Base-by-base conservation (phyloP, 2,797 vertebrate genomes). In the Aldrovandia affinis region DNA sequence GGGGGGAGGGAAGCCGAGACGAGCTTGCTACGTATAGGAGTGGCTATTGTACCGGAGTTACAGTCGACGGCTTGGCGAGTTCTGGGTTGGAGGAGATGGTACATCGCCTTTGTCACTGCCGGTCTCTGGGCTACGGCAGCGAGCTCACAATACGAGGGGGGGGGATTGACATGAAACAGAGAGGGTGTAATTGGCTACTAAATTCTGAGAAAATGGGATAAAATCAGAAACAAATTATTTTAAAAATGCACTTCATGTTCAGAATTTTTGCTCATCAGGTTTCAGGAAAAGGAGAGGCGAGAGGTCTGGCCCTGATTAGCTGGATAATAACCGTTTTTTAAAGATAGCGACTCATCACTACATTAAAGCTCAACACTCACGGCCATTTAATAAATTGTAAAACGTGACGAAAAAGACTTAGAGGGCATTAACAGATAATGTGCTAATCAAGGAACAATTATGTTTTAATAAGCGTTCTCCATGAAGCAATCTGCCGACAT, bases 381-480 rank as follows among this genome's bases (percentile, higher is more conserved):
- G 65, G 20, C 65, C 12, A 70, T 36, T 70, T 70, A 70, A 20
- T 0, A 70, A 70, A 30, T 36, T 33, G 65, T 70, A 70, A 33
- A 36, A 36, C 36, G 63, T 25, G 14, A 68, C 25, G 30, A n/a
- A 65, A 65, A 30, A 65, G 28, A 18, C 30, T 36, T 36, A 20
- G 15, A 70, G 65, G 65, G 30, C 33, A 36, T 18, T 70, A 70
- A 28, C n/a, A 65, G n/a, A 30, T 12, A 36, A 14, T 70, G 65
- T 75, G 36, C 70, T 75, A 75, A 75, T 75, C 39, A 75, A n/a
- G 39, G 14, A 44, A 44, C 8, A 36, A 75, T 75, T 75, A 22
- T 44, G 39, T n/a, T 44, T 44, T 25, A 44, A 22, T 18, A 75
- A 75, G 39, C 22, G 39, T n/a, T 44, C 70, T 75, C 70, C 20